Evolutionary conservation across 2,113 vertebrate genomes (phyloP), one percentile per base, ranked within the genome.

Genomic region (Pollachius pollachius): DNA sequence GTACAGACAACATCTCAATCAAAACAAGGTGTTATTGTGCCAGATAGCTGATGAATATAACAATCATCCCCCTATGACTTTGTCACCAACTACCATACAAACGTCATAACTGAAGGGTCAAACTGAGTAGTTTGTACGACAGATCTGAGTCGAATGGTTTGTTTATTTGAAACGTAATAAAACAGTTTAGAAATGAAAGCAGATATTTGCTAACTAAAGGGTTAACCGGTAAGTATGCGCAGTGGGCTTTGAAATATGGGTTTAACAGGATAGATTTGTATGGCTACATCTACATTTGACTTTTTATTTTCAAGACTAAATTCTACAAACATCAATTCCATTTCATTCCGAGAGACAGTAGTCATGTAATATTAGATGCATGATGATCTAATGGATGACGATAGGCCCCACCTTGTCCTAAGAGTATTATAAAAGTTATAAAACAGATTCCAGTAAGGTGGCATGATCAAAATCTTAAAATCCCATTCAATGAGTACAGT

Each of bases 1-100:
- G 76, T 83, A 83, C 85, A 87, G 86, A 90, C 75, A 91, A 90
- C 90, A 87, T 77, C 72, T 89, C 83, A 90, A 86, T 83, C 87
- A 85, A 89, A 78, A 85, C 30, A 34, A 34, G 30, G 30, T 34
- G 30, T 34, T 34, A 34, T 34, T 34, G 30, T 34, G 6, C 30
- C 30, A 34, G 30, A 34, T 34, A 34, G 30, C 30, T 34, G 30
- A 34, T 34, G 4, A 34, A 84, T 89, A 69, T 78, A 81, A 48
- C 41, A 9, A 48, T 48, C 41, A 3, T 48, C 5, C 41, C 41
- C 41, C 41, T 48, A 48, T 48, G 41, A 48, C 41, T 48, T 48
- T 48, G 41, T 48, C 41, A 48, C 41, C 41, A 48, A 13, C 41
- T 48, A 48, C 41, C 8, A 48, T 11, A 48, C 41, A 48, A 48